These are phyloP conservation scores for Seira ritae DNA, from an alignment of 2,888 invertebrate genomes.

Conservation along the genomic window DNA sequence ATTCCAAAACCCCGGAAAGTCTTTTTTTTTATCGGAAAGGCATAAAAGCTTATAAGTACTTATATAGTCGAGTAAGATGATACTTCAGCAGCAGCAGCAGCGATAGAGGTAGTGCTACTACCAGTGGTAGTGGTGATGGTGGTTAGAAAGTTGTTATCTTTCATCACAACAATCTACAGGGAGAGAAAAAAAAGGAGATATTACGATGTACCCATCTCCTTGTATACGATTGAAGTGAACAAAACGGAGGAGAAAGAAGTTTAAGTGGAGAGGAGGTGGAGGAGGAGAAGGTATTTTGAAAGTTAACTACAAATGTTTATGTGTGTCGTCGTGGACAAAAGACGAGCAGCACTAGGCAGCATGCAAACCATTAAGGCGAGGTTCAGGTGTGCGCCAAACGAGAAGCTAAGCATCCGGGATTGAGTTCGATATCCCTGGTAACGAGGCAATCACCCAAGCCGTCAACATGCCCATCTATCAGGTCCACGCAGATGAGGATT, in stretches of 20 bases:
- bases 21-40: too few species aligned
- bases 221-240: constrained; percentile 4
- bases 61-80: too few species aligned
- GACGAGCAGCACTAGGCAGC: constrained; percentile 50
- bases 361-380: constrained; percentile 72
- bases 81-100: too few species aligned
- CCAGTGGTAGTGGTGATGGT: constrained; percentile 27
- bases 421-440: constrained; percentile 74
- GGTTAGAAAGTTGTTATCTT: constrained; percentile 60
- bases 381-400: constrained; percentile 73
- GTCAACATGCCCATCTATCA: constrained; percentile 74
- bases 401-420: constrained; percentile 74
- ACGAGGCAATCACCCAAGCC: constrained; percentile 74
- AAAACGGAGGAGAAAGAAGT: constrained; percentile 19
- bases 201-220: neutral
- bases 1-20: neutral
- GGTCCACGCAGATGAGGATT: constrained; percentile 68
- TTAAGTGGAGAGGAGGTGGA: constrained; percentile 4
- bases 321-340: constrained; percentile 52
- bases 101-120: too few species aligned
- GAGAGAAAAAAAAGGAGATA: neutral
- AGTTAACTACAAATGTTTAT: constrained; percentile 65
- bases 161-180: constrained; percentile 31
- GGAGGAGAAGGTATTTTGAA: constrained; percentile 45
- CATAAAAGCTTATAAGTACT: too few species aligned